These are phyloP conservation scores for Cassiopea andromeda DNA, from an alignment of 30 jellyfish, hydroid and myxozoan genomes.

Conservation along the genomic window DNA sequence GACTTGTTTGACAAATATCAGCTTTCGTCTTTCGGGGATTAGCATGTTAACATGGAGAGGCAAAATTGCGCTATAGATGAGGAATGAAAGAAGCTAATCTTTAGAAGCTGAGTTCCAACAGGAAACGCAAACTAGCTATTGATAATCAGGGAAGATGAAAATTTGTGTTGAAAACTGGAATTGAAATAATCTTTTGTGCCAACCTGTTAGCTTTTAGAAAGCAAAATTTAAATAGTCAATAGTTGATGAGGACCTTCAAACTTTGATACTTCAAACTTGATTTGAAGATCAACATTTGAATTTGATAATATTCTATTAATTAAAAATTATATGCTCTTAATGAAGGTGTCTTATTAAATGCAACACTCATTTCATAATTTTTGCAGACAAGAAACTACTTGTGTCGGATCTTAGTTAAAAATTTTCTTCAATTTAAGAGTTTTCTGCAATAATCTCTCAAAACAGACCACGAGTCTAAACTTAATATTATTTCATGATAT, in stretches of 20 bases:
- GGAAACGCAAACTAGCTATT: slow-evolving; percentile 1
- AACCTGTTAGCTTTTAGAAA: not conserved
- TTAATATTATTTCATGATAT: no score
- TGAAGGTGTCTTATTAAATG: no score
- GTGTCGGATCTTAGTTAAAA: no score
- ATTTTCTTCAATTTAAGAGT: no score
- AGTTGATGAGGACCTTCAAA: not conserved
- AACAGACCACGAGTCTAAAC: no score
- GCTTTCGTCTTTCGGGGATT: not conserved
- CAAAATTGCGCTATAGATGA: not conserved
- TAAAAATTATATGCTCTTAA: no score
- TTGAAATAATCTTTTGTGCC: not conserved
- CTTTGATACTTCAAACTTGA: not conserved
- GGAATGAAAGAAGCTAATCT: not conserved
- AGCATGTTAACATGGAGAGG: not conserved
- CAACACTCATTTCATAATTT: no score
- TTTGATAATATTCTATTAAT: no score
- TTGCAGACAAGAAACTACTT: no score
- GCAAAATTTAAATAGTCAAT: not conserved
- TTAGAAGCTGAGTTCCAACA: not conserved
- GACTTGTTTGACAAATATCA: not conserved
- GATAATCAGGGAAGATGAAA: not conserved
- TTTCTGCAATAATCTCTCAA: no score
- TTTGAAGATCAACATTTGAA: not conserved
- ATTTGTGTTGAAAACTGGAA: not conserved